Conservation (phyloP, 2,113 vertebrate species). For the rabbit (Oryctolagus cuniculus) region mOryCun1.1 NC_091448.1:54171001-54171500, state of each 20-base stretch:
- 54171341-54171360: fast-evolving
- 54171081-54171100: conserved; percentile 26
- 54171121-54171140: background rate
- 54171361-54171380: fast-evolving
- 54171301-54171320: background rate
- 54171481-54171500: background rate
- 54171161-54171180: background rate
- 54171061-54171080: background rate
- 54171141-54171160: background rate
- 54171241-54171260: fast-evolving
- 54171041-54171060: background rate
- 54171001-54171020: background rate
- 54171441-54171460: background rate
- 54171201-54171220: background rate
- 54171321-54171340: background rate
- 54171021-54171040: background rate
- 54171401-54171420: fast-evolving
- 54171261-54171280: background rate
- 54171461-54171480: background rate
- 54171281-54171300: background rate
- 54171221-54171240: background rate
- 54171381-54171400: fast-evolving
- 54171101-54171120: background rate
- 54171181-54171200: background rate
- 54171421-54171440: background rate